Percentiles rank a stretch among this genome's conserved stretches.
Conservation (phyloP, 2,797 vertebrate species). For the Rhinogobio ventralis region DNA sequence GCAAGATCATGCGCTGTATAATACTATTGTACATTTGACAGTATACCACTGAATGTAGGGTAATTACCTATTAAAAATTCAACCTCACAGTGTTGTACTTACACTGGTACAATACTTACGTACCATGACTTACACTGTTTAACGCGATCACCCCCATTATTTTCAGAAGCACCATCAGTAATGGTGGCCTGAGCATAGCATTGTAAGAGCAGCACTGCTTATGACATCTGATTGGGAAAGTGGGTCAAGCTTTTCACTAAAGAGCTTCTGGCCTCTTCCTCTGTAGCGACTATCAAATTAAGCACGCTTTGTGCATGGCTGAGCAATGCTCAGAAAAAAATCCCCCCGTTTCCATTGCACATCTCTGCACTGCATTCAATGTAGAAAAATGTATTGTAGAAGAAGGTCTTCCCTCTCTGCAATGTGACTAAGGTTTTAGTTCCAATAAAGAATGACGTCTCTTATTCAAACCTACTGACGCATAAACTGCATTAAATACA, state of each 20-base stretch:
- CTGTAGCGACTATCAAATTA: constrained; percentile 93
- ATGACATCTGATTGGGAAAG: constrained; percentile 90
- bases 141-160: not conserved
- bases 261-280: constrained; percentile 86
- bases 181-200: constrained; percentile 37
- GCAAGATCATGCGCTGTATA: not conserved
- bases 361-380: constrained; percentile 37
- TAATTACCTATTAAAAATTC: not conserved
- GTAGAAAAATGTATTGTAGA: constrained; percentile 57
- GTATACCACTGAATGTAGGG: not conserved
- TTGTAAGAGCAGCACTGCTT: constrained; percentile 70
- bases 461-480: constrained; percentile 58
- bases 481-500: constrained; percentile 53
- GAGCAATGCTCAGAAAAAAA: constrained; percentile 70
- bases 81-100: not conserved
- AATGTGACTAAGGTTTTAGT: constrained; percentile 41
- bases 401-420: constrained; percentile 29
- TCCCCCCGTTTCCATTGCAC: constrained; percentile 43
- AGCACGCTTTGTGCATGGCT: constrained; percentile 89
- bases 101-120: not conserved
- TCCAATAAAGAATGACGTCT: constrained; percentile 61
- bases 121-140: constrained; percentile 4
- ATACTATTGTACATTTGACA: not conserved
- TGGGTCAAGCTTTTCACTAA: constrained; percentile 90
- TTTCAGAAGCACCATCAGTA: constrained; percentile 4